These are phyloP conservation scores for Percopsis omiscomaycus DNA, from an alignment of 2,797 vertebrate species.

Conservation along the genomic window DNA sequence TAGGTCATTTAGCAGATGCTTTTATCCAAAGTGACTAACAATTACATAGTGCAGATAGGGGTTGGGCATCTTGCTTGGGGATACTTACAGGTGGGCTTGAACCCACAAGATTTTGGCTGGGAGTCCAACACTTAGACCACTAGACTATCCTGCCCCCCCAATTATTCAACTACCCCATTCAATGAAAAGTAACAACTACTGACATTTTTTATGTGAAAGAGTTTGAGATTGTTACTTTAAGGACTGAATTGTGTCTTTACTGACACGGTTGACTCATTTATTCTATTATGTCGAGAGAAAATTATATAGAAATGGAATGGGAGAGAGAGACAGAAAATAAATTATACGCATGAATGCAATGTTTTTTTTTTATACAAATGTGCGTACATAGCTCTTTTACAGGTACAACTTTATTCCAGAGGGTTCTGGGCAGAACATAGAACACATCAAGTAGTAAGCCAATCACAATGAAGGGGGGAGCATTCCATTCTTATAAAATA, in stretches of 20 bases:
- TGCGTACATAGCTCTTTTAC: slow-evolving; percentile 66
- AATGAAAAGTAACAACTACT: no score
- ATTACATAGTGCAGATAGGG: no score
- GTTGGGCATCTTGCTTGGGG: no score
- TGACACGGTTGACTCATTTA: not conserved
- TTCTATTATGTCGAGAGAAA: not conserved
- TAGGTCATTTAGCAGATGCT: no score
- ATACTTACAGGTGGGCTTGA: no score
- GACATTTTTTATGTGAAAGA: no score
- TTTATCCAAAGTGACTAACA: not conserved
- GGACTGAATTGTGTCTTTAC: not conserved
- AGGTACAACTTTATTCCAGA: slow-evolving; percentile 74
- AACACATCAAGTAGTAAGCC: slow-evolving; percentile 66
- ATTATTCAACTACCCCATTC: no score
- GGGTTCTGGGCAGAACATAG: slow-evolving; percentile 64
- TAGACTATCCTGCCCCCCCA: no score
- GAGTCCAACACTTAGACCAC: no score
- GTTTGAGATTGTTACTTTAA: no score
- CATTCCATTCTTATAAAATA: slow-evolving; percentile 83
- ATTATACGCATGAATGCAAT: slow-evolving; percentile 34
- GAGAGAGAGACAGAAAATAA: not conserved
- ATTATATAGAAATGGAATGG: not conserved
- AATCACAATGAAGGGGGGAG: slow-evolving; percentile 70
- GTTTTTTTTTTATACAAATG: slow-evolving; percentile 59
- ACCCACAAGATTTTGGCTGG: no score